Evolutionary conservation across 2,113 vertebrate species (phyloP).

Genomic region (Mungos mungo): DNA sequence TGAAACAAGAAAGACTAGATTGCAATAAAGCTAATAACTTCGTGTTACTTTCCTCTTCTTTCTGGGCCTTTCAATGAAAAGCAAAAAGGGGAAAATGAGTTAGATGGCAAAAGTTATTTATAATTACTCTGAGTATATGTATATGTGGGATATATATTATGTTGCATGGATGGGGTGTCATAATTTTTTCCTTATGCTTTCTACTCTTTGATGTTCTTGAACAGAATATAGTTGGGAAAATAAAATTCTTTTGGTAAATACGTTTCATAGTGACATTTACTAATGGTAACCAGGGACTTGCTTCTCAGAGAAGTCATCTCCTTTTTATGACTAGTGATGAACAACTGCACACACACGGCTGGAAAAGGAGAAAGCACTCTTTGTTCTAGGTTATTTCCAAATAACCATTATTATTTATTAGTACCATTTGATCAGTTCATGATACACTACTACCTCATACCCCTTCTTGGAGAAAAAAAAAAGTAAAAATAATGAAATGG

Average conservation of each 20-base stretch:
- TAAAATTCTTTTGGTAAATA: constrained; percentile 22
- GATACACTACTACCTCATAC: background rate
- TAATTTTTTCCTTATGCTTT: background rate
- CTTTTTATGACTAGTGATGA: background rate
- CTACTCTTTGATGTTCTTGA: constrained; percentile 18
- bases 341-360: rapidly evolving
- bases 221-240: constrained; percentile 31
- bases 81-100: background rate
- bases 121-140: background rate
- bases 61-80: background rate
- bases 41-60: constrained; percentile 13
- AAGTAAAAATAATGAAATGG: background rate
- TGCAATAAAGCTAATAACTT: background rate
- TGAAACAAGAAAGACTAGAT: background rate
- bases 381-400: background rate
- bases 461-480: background rate
- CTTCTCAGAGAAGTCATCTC: constrained; percentile 34
- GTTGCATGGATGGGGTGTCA: background rate
- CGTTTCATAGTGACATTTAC: constrained; percentile 30
- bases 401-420: background rate
- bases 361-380: background rate
- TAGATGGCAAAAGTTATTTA: background rate
- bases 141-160: background rate
- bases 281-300: background rate
- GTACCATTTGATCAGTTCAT: background rate